A percentile compares a stretch with the other conserved stretches of the same genome.
Evolutionary conservation across 1,140 invertebrate genomes (phyloP).

Genomic region (Rhopalosiphum padi): DNA sequence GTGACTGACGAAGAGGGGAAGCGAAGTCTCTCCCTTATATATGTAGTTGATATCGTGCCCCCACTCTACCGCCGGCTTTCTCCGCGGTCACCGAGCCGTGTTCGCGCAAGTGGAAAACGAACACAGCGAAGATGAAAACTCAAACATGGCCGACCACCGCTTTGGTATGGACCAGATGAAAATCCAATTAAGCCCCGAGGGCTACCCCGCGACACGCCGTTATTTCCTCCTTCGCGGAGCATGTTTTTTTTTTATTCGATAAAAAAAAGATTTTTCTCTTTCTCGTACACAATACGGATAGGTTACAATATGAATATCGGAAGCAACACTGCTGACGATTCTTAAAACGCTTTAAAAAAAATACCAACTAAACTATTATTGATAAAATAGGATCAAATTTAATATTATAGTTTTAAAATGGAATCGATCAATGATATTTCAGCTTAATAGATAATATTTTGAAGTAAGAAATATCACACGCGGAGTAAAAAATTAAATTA

Average conservation of each 20-base stretch:
- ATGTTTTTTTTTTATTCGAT: slow-evolving; percentile 15
- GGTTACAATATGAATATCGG: not conserved
- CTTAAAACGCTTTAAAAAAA: not conserved
- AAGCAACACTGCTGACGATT: not conserved
- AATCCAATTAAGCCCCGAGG: slow-evolving; percentile 55
- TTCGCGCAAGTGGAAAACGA: slow-evolving; percentile 55
- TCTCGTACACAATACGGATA: not conserved
- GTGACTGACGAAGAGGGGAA: no score
- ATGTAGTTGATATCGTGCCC: not conserved
- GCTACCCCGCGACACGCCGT: not conserved
- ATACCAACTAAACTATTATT: not conserved
- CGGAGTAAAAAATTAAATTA: not conserved
- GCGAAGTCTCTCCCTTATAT: not conserved
- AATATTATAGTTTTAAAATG: not conserved
- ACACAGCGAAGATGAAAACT: slow-evolving; percentile 55
- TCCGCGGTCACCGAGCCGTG: slow-evolving; percentile 38
- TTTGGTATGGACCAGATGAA: slow-evolving; percentile 54
- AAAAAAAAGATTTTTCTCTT: not conserved
- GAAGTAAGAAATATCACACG: not conserved
- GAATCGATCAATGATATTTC: not conserved
- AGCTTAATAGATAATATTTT: not conserved
- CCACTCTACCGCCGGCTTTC: not conserved
- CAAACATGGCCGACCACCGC: slow-evolving; percentile 54
- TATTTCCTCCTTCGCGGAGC: not conserved
- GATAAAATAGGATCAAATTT: not conserved